Percentiles rank a stretch among this genome's conserved stretches.
Evolutionary conservation across 2,888 invertebrate species (phyloP).

Genomic region (Nomada flava): DNA sequence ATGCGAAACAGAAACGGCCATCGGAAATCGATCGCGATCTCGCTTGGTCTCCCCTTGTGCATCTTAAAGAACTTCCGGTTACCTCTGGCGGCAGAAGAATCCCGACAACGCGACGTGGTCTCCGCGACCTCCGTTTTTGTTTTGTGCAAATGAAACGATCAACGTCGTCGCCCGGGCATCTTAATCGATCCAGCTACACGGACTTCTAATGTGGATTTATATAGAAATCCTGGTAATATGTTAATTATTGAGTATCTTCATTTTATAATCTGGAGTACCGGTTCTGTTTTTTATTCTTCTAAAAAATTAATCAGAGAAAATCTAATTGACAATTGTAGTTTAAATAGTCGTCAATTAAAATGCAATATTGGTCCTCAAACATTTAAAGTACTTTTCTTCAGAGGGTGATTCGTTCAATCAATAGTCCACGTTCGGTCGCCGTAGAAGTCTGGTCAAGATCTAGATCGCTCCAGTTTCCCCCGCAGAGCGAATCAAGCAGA

Average conservation of each 20-base stretch:
- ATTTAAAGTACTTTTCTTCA: neutral
- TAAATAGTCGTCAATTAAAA: too few relatives aligned
- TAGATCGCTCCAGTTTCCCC: slow-evolving; percentile 49
- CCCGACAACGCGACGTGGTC: slow-evolving; percentile 11
- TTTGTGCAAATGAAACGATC: slow-evolving; percentile 42
- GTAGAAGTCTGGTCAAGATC: slow-evolving; percentile 2
- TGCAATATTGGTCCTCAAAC: too few relatives aligned
- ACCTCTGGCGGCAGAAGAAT: slow-evolving; percentile 21
- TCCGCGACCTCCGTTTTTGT: slow-evolving; percentile 27
- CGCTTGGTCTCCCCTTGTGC: slow-evolving; percentile 23
- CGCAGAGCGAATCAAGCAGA: slow-evolving; percentile 37
- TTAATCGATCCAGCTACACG: slow-evolving; percentile 11
- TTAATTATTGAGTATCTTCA: too few relatives aligned
- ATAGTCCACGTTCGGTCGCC: neutral
- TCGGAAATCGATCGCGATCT: slow-evolving; percentile 34
- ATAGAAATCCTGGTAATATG: too few relatives aligned
- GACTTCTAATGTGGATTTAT: too few relatives aligned
- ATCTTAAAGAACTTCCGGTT: slow-evolving; percentile 44
- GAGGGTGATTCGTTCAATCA: neutral
- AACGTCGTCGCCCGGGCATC: slow-evolving; percentile 17
- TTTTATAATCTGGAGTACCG: too few relatives aligned
- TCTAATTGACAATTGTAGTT: too few relatives aligned
- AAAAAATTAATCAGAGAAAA: too few relatives aligned
- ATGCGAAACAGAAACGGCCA: slow-evolving; percentile 31
- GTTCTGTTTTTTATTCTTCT: too few relatives aligned